Evolutionary conservation across 2,888 invertebrate species (phyloP).

Genomic region (Pyralis farinalis): DNA sequence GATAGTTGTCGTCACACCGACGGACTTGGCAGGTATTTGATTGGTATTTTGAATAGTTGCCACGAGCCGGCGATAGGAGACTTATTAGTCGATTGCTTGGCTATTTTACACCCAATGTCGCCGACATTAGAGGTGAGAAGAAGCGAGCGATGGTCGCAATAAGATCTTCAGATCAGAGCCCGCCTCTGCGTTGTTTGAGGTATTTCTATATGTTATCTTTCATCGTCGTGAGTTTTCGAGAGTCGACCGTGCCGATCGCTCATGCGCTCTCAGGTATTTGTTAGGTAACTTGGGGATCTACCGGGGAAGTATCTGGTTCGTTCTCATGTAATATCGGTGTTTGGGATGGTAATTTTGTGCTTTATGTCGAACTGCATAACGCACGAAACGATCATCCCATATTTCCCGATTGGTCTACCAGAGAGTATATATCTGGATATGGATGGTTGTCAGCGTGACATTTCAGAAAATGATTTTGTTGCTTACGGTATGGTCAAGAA

Average conservation of each 20-base stretch:
- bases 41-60: slow-evolving; percentile 75
- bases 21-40: slow-evolving; percentile 79
- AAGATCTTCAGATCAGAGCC: slow-evolving; percentile 39
- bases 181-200: slow-evolving; percentile 65
- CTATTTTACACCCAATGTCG: slow-evolving; percentile 20
- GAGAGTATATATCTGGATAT: too few species aligned
- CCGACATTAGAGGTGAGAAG: slow-evolving; percentile 15
- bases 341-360: too few species aligned
- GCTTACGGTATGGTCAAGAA: too few species aligned
- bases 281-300: slow-evolving; percentile 44
- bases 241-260: slow-evolving; percentile 45
- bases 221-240: slow-evolving; percentile 46
- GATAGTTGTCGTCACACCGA: slow-evolving; percentile 77
- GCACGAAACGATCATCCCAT: too few species aligned
- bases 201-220: slow-evolving; percentile 61
- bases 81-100: slow-evolving; percentile 41
- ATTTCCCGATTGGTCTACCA: too few species aligned
- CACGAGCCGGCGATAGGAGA: slow-evolving; percentile 35
- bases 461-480: too few species aligned
- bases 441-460: too few species aligned
- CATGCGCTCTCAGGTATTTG: slow-evolving; percentile 67
- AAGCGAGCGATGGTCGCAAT: slow-evolving; percentile 40
- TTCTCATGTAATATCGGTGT: too few species aligned
- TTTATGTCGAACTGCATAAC: too few species aligned
- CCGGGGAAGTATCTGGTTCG: slow-evolving; percentile 6